Percentiles rank a stretch among this genome's conserved stretches.
Conservation (phyloP, 2,888 invertebrate species). For the Lordiphosa andalusiaca region DNA sequence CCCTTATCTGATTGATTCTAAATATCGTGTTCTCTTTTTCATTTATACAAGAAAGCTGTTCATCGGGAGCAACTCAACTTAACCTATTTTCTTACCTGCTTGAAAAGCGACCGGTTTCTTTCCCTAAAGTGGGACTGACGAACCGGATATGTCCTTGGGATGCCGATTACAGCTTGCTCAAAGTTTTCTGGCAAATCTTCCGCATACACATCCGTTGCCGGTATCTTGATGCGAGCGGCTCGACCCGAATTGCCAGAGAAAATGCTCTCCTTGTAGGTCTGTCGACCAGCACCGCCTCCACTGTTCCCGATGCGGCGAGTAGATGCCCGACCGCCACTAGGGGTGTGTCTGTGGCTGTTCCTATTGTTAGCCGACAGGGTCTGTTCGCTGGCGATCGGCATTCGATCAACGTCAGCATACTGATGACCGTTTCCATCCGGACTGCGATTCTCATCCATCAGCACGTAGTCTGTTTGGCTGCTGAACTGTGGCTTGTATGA, state of each 20-base stretch:
- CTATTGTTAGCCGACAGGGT: conserved; percentile 19
- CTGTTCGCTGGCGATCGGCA: conserved; percentile 43
- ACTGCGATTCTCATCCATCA: conserved; percentile 75
- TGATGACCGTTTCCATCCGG: conserved; percentile 58
- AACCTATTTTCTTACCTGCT: conserved; percentile 60
- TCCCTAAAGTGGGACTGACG: conserved; percentile 77
- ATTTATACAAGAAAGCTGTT: too few species aligned
- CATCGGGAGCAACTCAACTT: too few species aligned
- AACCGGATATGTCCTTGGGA: conserved; percentile 60
- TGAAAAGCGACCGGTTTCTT: conserved; percentile 74
- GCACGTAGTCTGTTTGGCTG: conserved; percentile 42
- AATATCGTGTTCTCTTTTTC: too few species aligned
- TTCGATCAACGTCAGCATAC: conserved; percentile 42
- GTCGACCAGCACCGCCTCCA: conserved; percentile 3
- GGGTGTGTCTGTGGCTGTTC: conserved; percentile 14
- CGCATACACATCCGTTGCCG: conserved; percentile 21
- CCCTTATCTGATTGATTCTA: too few species aligned
- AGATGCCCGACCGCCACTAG: conserved; percentile 20
- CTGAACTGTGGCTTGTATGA: conserved; percentile 35
- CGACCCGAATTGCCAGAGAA: conserved; percentile 33
- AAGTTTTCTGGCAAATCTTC: conserved; percentile 21
- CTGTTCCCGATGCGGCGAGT: conserved; percentile 39
- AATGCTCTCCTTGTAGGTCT: conserved; percentile 10
- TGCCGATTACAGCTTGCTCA: conserved; percentile 41
- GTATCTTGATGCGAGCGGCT: conserved; percentile 23